phyloP scores from a whole-genome alignment of 2,888 invertebrate genomes.

The Luperina testacea region DNA sequence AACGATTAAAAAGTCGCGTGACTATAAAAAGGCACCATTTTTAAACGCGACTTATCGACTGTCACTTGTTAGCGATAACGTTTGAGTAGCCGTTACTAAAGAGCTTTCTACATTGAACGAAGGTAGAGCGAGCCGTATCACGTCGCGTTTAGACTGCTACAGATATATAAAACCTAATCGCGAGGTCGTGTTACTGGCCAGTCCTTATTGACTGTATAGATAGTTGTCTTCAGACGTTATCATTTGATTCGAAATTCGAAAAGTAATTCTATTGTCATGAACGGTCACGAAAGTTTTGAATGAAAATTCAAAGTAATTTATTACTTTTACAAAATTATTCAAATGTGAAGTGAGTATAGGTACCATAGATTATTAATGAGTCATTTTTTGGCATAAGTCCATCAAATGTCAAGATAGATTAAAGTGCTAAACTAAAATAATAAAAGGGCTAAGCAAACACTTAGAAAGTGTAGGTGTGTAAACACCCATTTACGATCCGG shows the following conservation, averaged over 20 bases:
- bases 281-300: conserved; percentile 3
- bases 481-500: conserved; percentile 58
- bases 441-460: conserved; percentile 41
- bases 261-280: conserved; percentile 36
- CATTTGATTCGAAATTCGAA: conserved; percentile 50
- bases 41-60: conserved; percentile 84
- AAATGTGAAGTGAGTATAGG: conserved; percentile 24
- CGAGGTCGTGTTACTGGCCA: conserved; percentile 31
- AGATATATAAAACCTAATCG: conserved; percentile 35
- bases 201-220: conserved; percentile 44
- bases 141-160: conserved; percentile 21
- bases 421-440: conserved; percentile 21
- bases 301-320: not conserved
- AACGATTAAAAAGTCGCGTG: conserved; percentile 84
- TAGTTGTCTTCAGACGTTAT: conserved; percentile 36
- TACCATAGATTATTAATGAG: conserved; percentile 12
- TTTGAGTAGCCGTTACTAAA: conserved; percentile 66
- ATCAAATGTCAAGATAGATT: conserved; percentile 41
- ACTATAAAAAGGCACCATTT: conserved; percentile 86
- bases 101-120: conserved; percentile 54
- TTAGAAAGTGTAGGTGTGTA: conserved; percentile 37
- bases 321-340: conserved; percentile 14
- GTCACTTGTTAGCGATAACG: conserved; percentile 71
- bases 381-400: conserved; percentile 15
- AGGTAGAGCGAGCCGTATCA: conserved; percentile 40